These are phyloP conservation scores for Cavia aperea DNA, from an alignment of 2,113 vertebrate genomes.

Conservation along the genomic window DNA sequence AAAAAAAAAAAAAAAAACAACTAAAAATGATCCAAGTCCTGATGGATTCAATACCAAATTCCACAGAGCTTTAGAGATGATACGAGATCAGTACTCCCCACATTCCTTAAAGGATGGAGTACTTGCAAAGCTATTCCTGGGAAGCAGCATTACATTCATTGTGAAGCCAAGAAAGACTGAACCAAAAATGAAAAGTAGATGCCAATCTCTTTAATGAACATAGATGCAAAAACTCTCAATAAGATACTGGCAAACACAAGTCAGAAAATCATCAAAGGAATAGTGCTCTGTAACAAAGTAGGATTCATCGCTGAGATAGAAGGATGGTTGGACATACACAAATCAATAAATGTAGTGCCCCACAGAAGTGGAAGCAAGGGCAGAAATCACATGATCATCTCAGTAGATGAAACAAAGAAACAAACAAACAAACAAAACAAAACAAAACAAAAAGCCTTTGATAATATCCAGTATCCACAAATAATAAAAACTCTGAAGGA, in stretches of 20 bases:
- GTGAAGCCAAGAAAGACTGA: not conserved
- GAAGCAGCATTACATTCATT: not conserved
- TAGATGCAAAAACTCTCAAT: not conserved
- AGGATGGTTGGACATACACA: not conserved
- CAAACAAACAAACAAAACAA: no score
- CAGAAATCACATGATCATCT: not conserved
- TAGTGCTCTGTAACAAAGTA: not conserved
- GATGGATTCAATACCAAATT: not conserved
- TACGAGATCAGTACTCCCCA: not conserved
- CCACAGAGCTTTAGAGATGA: not conserved
- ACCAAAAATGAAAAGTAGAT: not conserved
- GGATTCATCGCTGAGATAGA: not conserved
- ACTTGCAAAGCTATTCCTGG: not conserved
- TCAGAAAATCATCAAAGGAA: not conserved
- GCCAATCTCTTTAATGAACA: not conserved
- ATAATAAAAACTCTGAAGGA: not conserved
- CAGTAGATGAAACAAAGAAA: not conserved
- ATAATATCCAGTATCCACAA: not conserved
- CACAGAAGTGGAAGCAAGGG: not conserved
- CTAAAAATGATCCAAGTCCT: no score
- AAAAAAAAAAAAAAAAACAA: no score
- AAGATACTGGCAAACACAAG: not conserved
- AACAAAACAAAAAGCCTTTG: not conserved
- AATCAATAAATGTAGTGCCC: not conserved
- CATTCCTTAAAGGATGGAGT: not conserved